These are phyloP conservation scores for Platysteira castanea DNA, from an alignment of 2,113 vertebrate species.

Conservation along the genomic window DNA sequence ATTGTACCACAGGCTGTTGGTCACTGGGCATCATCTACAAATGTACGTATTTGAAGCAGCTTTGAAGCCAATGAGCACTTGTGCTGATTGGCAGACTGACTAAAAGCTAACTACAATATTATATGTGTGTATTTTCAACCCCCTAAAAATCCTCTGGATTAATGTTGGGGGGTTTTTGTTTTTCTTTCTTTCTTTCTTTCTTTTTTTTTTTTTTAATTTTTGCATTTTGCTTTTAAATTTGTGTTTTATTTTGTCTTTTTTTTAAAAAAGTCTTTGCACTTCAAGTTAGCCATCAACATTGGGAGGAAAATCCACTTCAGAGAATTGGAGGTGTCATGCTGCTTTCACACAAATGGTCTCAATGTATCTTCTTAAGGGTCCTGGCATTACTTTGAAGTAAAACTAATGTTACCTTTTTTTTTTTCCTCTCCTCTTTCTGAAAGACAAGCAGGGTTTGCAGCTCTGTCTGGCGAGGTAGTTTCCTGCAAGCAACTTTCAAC, in stretches of 20 bases:
- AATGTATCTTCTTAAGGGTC: not conserved
- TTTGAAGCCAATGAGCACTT: not conserved
- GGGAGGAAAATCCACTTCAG: not conserved
- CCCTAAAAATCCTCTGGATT: not conserved
- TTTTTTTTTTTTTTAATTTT: not conserved
- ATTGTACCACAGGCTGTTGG: accelerated
- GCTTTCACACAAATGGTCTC: not conserved
- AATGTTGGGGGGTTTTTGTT: accelerated
- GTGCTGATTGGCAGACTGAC: not conserved
- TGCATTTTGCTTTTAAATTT: not conserved
- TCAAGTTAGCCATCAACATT: not conserved
- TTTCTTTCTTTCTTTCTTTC: not conserved
- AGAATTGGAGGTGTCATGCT: not conserved
- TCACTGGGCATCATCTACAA: not conserved
- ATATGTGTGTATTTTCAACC: not conserved
- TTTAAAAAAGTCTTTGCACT: not conserved
- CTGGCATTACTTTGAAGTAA: not conserved
- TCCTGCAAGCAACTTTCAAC: constrained; percentile 71
- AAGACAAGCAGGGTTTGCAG: constrained; percentile 29
- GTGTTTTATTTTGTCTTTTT: too few relatives aligned
- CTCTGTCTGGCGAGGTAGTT: constrained; percentile 67
- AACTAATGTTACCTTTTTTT: not conserved
- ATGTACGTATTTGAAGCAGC: not conserved
- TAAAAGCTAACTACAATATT: not conserved
- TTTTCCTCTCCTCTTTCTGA: not conserved